Conservation (phyloP, 2,797 vertebrate species). For the Echiichthys vipera region DNA sequence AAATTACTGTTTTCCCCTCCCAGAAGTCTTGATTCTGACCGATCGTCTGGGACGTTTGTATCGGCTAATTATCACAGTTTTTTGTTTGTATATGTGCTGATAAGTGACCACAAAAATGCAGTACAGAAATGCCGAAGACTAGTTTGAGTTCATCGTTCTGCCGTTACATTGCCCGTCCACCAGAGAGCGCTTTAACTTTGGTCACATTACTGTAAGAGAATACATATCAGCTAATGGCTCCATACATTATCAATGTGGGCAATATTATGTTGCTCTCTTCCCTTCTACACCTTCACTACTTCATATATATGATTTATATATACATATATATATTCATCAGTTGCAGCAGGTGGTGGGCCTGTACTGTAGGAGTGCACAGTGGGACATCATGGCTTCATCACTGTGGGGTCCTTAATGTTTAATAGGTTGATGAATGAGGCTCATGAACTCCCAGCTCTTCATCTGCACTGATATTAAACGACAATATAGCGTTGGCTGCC, state of each 20-base stretch:
- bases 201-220: not conserved
- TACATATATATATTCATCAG: not conserved
- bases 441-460: too few species aligned
- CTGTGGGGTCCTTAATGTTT: not conserved
- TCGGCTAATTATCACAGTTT: not conserved
- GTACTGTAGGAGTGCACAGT: not conserved
- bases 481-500: too few species aligned
- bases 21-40: not conserved
- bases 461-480: too few species aligned
- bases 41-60: not conserved
- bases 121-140: not conserved
- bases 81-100: not conserved
- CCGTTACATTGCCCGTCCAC: constrained; percentile 6
- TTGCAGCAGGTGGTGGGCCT: not conserved
- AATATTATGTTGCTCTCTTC: not conserved
- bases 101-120: not conserved
- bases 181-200: not conserved
- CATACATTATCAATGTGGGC: not conserved
- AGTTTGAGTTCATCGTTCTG: not conserved
- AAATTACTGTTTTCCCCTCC: not conserved
- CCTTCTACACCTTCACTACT: not conserved
- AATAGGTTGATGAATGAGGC: not conserved
- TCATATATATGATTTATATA: too few species aligned
- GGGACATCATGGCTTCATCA: not conserved
- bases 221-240: not conserved